phyloP scores from a whole-genome alignment of 2,113 vertebrate species.

The Cyprinus carpio region DNA sequence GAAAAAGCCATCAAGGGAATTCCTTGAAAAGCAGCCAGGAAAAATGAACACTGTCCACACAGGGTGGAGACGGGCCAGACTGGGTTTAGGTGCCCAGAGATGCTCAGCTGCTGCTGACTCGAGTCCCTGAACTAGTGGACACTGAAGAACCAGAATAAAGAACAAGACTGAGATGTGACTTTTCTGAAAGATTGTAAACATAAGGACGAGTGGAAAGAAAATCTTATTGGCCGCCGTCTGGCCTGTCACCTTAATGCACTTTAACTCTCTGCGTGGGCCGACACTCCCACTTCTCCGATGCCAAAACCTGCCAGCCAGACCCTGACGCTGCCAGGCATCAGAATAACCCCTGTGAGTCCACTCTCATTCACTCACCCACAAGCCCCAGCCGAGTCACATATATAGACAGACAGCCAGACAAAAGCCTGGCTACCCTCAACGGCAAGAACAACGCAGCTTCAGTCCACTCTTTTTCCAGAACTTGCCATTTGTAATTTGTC shows the following conservation, averaged over 20 bases:
- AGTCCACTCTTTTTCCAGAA: constrained; percentile 16
- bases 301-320: constrained; percentile 9
- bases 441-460: background rate
- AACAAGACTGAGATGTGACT: constrained; percentile 57
- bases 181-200: constrained; percentile 54
- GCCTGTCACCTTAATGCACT: constrained; percentile 69
- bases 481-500: constrained; percentile 14
- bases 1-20: constrained; percentile 38
- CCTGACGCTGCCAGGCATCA: constrained; percentile 11
- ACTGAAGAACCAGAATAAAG: background rate
- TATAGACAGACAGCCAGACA: constrained; percentile 24
- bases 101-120: constrained; percentile 10
- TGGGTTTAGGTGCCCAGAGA: constrained; percentile 12
- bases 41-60: background rate
- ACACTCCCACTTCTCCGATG: background rate
- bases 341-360: background rate
- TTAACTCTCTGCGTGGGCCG: constrained; percentile 57
- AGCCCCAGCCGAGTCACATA: constrained; percentile 9
- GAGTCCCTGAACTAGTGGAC: background rate
- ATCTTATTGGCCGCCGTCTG: constrained; percentile 59
- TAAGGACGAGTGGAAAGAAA: constrained; percentile 54
- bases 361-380: constrained; percentile 14
- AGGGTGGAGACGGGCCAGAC: constrained; percentile 1
- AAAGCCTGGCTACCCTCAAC: constrained; percentile 10
- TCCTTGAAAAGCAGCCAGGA: constrained; percentile 38